These are phyloP conservation scores for Brachynemurus nebulosus DNA, from an alignment of 2,888 invertebrate genomes.

Conservation along the genomic window DNA sequence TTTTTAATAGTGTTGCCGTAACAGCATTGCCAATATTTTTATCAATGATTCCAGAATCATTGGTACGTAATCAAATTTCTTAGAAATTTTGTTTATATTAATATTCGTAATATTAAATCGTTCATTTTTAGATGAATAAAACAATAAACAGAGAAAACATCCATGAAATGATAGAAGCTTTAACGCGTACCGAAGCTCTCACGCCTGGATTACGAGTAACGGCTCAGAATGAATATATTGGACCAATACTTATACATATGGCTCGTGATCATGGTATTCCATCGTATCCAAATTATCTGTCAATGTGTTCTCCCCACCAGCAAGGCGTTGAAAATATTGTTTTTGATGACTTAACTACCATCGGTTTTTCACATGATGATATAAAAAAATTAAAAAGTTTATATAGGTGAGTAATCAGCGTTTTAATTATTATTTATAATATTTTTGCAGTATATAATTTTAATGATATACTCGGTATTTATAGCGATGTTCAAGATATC, in stretches of 20 bases:
- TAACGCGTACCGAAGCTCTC: constrained; percentile 50
- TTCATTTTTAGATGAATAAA: constrained; percentile 37
- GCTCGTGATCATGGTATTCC: constrained; percentile 72
- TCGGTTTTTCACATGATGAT: constrained; percentile 41
- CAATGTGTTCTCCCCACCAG: constrained; percentile 44
- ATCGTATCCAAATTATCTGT: constrained; percentile 52
- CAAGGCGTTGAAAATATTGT: constrained; percentile 19
- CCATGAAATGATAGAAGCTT: constrained; percentile 39
- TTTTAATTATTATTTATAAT: not conserved
- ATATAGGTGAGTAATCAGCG: constrained; percentile 39
- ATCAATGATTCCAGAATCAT: constrained; percentile 56
- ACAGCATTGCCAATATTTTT: constrained; percentile 58
- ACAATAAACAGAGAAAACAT: constrained; percentile 29
- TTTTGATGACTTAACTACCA: constrained; percentile 42
- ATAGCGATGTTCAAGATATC: constrained; percentile 55
- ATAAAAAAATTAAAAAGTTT: constrained; percentile 50
- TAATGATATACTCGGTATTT: constrained; percentile 19
- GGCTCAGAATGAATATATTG: constrained; percentile 29
- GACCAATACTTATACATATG: constrained; percentile 40
- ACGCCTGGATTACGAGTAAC: constrained; percentile 42
- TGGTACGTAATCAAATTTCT: no score
- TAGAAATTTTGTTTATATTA: no score
- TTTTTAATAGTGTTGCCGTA: constrained; percentile 64
- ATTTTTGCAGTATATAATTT: not conserved
- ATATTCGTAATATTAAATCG: no score